phyloP scores from a whole-genome alignment of 2,797 vertebrate species.

The Trichosurus vulpecula region DNA sequence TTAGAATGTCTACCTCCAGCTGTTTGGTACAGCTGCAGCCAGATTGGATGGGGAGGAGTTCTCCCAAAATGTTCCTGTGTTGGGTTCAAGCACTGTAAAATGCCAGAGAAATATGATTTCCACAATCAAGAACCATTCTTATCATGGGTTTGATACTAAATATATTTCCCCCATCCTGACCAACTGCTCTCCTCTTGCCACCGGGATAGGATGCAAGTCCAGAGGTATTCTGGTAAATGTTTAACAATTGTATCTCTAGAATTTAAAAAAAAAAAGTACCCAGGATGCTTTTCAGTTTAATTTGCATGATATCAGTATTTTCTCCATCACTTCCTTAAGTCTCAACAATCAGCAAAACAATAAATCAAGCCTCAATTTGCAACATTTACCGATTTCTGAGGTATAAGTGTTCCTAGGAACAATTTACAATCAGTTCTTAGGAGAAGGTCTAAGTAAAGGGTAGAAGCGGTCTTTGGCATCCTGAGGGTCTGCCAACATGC shows the following conservation, averaged over 20 bases:
- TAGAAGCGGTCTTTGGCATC: neutral
- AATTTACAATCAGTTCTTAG: neutral
- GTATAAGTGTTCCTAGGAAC: neutral
- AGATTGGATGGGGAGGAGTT: neutral
- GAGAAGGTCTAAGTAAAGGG: neutral
- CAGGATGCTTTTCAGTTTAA: neutral
- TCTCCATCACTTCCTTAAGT: neutral
- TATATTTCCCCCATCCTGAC: neutral
- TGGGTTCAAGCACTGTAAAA: neutral
- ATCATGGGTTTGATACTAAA: neutral
- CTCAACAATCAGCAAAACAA: neutral
- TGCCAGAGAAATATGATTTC: neutral
- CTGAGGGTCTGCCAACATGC: neutral
- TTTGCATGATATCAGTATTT: neutral
- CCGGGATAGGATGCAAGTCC: neutral
- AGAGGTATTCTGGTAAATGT: neutral
- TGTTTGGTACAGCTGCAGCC: neutral
- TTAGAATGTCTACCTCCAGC: neutral
- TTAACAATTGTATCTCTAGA: neutral
- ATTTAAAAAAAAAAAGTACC: neutral
- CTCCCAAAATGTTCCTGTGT: neutral
- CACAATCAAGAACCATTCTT: neutral
- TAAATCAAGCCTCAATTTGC: neutral
- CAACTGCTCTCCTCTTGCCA: neutral
- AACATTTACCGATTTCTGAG: neutral